Percentiles rank a stretch among this genome's conserved stretches.
phyloP scores from a whole-genome alignment of 2,113 vertebrate genomes.

The Phycodurus eques region DNA sequence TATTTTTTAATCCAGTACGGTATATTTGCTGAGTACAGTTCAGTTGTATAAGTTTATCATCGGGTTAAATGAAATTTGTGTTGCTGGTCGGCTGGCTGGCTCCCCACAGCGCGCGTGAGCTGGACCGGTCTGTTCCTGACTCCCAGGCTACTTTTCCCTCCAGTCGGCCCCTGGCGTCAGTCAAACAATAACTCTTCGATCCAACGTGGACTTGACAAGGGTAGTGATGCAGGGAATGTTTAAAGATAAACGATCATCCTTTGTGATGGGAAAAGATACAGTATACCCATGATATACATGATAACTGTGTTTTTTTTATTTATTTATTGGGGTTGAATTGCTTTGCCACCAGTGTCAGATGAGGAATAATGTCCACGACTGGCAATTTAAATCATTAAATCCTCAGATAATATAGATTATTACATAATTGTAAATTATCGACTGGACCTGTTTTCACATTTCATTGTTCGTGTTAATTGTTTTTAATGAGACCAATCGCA shows the following conservation, averaged over 20 bases:
- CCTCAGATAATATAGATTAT: background rate
- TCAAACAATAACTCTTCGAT: slow-evolving; percentile 47
- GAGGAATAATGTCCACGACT: slow-evolving; percentile 2
- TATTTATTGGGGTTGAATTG: background rate
- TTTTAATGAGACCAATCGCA: slow-evolving; percentile 22
- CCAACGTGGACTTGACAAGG: slow-evolving; percentile 22
- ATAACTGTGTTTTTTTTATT: slow-evolving; percentile 5
- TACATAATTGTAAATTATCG: slow-evolving; percentile 32
- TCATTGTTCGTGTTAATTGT: slow-evolving; percentile 22
- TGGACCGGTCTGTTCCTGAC: too few relatives aligned
- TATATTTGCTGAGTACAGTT: too few relatives aligned
- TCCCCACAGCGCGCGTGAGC: too few relatives aligned
- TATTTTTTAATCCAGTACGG: too few relatives aligned
- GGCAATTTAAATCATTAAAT: slow-evolving; percentile 11
- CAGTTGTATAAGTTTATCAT: too few relatives aligned
- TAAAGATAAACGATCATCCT: slow-evolving; percentile 47
- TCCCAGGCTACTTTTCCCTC: too few relatives aligned
- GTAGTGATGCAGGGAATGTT: slow-evolving; percentile 35
- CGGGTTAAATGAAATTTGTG: too few relatives aligned
- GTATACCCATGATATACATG: too few relatives aligned
- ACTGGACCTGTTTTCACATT: slow-evolving; percentile 26
- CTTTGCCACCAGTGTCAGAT: slow-evolving; percentile 6
- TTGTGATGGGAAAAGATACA: slow-evolving; percentile 42
- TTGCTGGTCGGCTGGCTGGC: too few relatives aligned
- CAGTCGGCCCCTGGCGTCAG: background rate